These are phyloP conservation scores for Platygyra sinensis DNA, from an alignment of 64 coral and sea anemone genomes.

Conservation along the genomic window DNA sequence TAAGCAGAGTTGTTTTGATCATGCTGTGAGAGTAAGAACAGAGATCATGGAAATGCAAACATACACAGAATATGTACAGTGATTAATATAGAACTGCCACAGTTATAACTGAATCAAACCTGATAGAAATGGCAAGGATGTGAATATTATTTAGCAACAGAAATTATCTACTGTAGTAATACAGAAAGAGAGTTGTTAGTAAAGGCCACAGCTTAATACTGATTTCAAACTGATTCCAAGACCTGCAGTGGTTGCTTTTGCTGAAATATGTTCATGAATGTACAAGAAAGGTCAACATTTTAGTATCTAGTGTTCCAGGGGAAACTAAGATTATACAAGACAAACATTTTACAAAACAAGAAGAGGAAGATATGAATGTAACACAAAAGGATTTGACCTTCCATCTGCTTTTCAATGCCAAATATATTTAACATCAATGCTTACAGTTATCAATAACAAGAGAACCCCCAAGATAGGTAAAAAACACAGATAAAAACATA, in stretches of 20 bases:
- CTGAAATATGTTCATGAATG: too few species aligned
- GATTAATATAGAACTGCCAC: neutral
- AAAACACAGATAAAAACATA: neutral
- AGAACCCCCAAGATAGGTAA: neutral
- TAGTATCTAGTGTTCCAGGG: neutral
- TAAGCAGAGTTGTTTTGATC: neutral
- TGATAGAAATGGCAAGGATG: neutral
- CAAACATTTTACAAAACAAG: neutral
- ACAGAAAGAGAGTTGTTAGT: neutral
- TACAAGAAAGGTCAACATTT: neutral
- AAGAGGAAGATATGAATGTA: neutral
- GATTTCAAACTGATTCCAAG: neutral
- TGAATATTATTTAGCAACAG: neutral
- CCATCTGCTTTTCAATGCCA: slow-evolving; percentile 3
- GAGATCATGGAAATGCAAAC: neutral
- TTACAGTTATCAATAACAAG: slow-evolving; percentile 16
- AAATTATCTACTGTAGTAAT: neutral
- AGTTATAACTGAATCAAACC: neutral
- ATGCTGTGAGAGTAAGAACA: neutral
- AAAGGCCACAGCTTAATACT: neutral
- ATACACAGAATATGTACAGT: neutral
- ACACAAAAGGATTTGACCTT: neutral
- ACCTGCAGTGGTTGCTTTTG: too few species aligned
- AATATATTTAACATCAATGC: neutral
- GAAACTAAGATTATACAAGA: neutral